Evolutionary conservation across 1,140 invertebrate genomes (phyloP).

Genomic region (Drosophila kurseongensis): DNA sequence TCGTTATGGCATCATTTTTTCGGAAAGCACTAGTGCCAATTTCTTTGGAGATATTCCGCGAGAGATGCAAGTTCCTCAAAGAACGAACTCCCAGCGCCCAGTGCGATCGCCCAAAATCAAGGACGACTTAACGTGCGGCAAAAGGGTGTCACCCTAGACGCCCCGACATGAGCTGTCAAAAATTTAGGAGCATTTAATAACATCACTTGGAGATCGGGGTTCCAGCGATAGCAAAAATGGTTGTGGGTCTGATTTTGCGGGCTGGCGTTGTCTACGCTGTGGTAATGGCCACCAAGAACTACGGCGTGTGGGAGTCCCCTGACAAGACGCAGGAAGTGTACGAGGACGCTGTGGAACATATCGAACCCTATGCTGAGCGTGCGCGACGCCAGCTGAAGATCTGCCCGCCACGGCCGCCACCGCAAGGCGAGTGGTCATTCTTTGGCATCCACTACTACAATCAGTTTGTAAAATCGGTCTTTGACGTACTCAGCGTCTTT

Average conservation of each 20-base stretch:
- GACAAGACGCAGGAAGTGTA: slow-evolving; percentile 46
- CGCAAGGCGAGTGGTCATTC: slow-evolving; percentile 46
- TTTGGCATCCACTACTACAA: slow-evolving; percentile 62
- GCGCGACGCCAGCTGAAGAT: slow-evolving; percentile 40
- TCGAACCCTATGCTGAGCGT: slow-evolving; percentile 31
- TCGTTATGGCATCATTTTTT: slow-evolving; percentile 9
- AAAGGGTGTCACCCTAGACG: slow-evolving; percentile 32
- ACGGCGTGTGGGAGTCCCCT: slow-evolving; percentile 53
- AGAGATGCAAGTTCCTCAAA: background rate
- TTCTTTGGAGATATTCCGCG: slow-evolving; percentile 18
- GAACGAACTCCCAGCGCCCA: background rate
- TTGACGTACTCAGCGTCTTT: slow-evolving; percentile 24
- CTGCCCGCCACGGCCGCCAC: slow-evolving; percentile 44
- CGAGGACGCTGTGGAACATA: background rate
- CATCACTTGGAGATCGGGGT: slow-evolving; percentile 4
- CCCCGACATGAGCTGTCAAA: slow-evolving; percentile 18
- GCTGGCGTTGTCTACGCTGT: slow-evolving; percentile 54
- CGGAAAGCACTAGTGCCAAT: background rate
- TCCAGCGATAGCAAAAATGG: slow-evolving; percentile 29
- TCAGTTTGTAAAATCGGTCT: slow-evolving; percentile 39
- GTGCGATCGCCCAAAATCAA: slow-evolving; percentile 57
- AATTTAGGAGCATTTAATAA: slow-evolving; percentile 4
- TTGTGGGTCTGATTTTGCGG: slow-evolving; percentile 48
- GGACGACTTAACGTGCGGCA: slow-evolving; percentile 62
- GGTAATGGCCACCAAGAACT: slow-evolving; percentile 39